These are phyloP conservation scores for Channallabes apus DNA, from an alignment of 2,797 vertebrate genomes.

Conservation along the genomic window DNA sequence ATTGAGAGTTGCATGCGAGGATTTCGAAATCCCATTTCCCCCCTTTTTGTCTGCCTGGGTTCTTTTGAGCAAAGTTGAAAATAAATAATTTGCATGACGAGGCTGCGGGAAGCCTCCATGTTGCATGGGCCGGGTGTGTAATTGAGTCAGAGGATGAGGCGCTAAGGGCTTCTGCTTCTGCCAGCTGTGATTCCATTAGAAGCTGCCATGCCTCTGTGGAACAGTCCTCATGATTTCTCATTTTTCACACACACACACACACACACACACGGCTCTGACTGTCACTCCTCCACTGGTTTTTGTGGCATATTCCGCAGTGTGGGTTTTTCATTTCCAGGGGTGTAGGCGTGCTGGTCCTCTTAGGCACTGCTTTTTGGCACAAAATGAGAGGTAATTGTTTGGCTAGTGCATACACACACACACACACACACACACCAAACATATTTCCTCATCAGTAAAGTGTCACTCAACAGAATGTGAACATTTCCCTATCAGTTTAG, in stretches of 20 bases:
- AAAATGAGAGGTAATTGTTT: slow-evolving; percentile 47
- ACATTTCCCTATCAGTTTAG: not conserved
- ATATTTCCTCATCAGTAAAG: not conserved
- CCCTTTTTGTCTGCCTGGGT: slow-evolving; percentile 27
- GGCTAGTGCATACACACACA: slow-evolving; percentile 22
- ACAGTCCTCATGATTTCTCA: slow-evolving; percentile 32
- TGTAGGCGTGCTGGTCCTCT: slow-evolving; percentile 22
- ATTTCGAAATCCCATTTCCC: slow-evolving; percentile 37
- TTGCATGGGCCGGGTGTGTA: slow-evolving; percentile 41
- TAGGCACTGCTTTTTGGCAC: slow-evolving; percentile 28
- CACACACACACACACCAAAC: slow-evolving; percentile 13
- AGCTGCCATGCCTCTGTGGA: slow-evolving; percentile 36
- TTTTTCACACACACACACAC: not conserved
- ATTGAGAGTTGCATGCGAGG: slow-evolving; percentile 29
- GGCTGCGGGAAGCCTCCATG: slow-evolving; percentile 41
- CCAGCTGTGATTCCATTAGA: slow-evolving; percentile 56
- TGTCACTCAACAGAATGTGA: not conserved
- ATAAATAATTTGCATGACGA: slow-evolving; percentile 51
- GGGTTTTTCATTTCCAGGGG: slow-evolving; percentile 26
- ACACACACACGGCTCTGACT: slow-evolving; percentile 19
- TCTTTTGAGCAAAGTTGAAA: slow-evolving; percentile 30
- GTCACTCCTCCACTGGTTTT: slow-evolving; percentile 21
- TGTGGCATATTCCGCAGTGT: slow-evolving; percentile 6
- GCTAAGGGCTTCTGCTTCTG: slow-evolving; percentile 42
- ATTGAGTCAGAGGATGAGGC: slow-evolving; percentile 45